Percentiles rank a stretch among this genome's conserved stretches.
Conservation (phyloP, 2,797 vertebrate species). For the Cheirogaleus major region DNA sequence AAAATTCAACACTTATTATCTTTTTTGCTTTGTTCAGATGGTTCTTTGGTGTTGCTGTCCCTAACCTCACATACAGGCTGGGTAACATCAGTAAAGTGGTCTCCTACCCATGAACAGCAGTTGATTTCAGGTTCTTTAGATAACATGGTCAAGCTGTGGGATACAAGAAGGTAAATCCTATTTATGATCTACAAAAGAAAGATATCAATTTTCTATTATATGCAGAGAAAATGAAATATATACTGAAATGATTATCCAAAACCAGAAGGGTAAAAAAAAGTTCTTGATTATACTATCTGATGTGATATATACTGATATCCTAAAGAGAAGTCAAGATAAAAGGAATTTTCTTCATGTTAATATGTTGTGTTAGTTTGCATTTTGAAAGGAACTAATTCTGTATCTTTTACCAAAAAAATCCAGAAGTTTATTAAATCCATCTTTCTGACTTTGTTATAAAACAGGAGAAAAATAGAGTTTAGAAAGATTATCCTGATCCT, state of each 20-base stretch:
- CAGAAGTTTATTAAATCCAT: neutral
- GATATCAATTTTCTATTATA: neutral
- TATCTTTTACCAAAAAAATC: neutral
- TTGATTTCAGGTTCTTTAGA: slow-evolving; percentile 97
- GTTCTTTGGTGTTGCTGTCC: slow-evolving; percentile 94
- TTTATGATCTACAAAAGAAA: slow-evolving; percentile 14
- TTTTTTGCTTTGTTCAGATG: slow-evolving; percentile 87
- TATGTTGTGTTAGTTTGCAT: neutral
- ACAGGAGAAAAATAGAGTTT: neutral
- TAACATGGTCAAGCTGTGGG: slow-evolving; percentile 98
- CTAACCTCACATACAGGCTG: slow-evolving; percentile 98
- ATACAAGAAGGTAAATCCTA: slow-evolving; percentile 93
- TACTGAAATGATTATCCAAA: slow-evolving; percentile 35
- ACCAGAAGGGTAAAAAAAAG: neutral
- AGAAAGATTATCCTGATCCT: neutral
- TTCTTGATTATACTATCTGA: neutral
- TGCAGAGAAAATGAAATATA: neutral
- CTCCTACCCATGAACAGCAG: slow-evolving; percentile 94
- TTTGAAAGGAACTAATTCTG: neutral
- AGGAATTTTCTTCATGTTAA: slow-evolving; percentile 16
- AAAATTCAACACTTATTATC: neutral
- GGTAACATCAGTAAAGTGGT: slow-evolving; percentile 97
- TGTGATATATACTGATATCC: neutral
- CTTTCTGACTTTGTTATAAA: neutral
- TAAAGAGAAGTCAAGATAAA: slow-evolving; percentile 4